phyloP scores from a whole-genome alignment of 2,888 invertebrate species.

The Steinernema scapterisci region DNA sequence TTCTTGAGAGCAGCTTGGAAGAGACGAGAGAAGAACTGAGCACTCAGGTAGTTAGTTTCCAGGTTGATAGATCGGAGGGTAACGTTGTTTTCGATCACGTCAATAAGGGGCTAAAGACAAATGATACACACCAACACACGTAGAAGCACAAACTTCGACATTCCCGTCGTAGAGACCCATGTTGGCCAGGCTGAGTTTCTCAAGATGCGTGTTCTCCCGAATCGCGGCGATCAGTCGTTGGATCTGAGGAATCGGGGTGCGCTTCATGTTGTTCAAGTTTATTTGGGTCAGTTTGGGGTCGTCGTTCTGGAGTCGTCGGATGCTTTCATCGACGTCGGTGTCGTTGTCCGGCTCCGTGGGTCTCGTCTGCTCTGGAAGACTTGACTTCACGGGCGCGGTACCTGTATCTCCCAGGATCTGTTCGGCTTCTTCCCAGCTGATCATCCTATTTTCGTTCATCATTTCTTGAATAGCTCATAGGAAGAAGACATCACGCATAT shows the following conservation, averaged over 20 bases:
- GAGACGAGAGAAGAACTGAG: slow-evolving; percentile 79
- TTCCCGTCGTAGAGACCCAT: slow-evolving; percentile 88
- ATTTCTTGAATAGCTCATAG: slow-evolving; percentile 51
- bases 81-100: slow-evolving; percentile 73
- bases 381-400: slow-evolving; percentile 58
- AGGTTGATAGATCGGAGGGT: slow-evolving; percentile 71
- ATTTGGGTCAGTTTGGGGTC: slow-evolving; percentile 86
- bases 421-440: slow-evolving; percentile 63
- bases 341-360: slow-evolving; percentile 86
- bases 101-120: slow-evolving; percentile 70
- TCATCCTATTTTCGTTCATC: slow-evolving; percentile 66
- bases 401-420: slow-evolving; percentile 59
- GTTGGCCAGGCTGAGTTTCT: slow-evolving; percentile 88
- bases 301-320: slow-evolving; percentile 70
- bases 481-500: background rate
- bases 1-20: slow-evolving; percentile 83
- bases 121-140: background rate
- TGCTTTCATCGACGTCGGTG: slow-evolving; percentile 84
- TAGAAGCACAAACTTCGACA: slow-evolving; percentile 71
- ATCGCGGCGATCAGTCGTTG: slow-evolving; percentile 85
- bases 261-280: slow-evolving; percentile 98
- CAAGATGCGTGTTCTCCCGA: slow-evolving; percentile 86
- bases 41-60: slow-evolving; percentile 80
- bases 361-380: slow-evolving; percentile 63
- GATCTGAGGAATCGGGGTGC: slow-evolving; percentile 70